Evolutionary conservation across 1,140 invertebrate species (phyloP), one percentile per base, ranked within the genome.

Genomic region (Caerostris extrusa): DNA sequence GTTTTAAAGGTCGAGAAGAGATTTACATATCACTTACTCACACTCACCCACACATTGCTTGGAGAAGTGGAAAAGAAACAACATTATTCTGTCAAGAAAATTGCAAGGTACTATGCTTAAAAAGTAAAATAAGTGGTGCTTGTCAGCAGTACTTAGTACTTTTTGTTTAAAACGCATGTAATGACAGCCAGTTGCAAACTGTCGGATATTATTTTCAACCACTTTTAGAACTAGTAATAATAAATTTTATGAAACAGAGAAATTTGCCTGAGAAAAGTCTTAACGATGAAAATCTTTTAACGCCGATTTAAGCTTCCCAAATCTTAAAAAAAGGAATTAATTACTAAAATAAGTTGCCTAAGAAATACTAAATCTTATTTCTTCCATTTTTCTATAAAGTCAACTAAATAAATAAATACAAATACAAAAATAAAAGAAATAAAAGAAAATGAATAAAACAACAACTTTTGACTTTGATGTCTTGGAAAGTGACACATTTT

Each of bases 231-330:
- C 14, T n/a, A 67, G n/a, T 67, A 67, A 67, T 67, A 67, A 6
- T 67, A 67, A 3, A n/a, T 67, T 67, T 67, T 67, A 17, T 6
- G 5, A 67, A 67, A 67, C 17, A 67, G 61, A n/a, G 17, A n/a
- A 14, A 67, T 67, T 7, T 6, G 17, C 61, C n/a, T 5, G 0
- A 1, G 34, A 34, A 77, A 77, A 5, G 10, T 50, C 8, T 77
- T 77, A 50, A 77, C 53, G 71, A 77, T 12, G 19, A 77, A 77
- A 77, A 53, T 53, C 71, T 77, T 77, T 67, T 77, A 50, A 77
- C 50, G 71, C 71, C 10, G 7, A 77, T 53, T 7, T 77, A 77
- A 77, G 12, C 50, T 77, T 53, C 5, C 5, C 12, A 2, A 67
- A 67, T 14, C n/a, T 77, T 50, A 77, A 53, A 34, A 71, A 34